Base-by-base conservation (phyloP, 2,888 invertebrate genomes). In the Megastigmus dorsalis region DNA sequence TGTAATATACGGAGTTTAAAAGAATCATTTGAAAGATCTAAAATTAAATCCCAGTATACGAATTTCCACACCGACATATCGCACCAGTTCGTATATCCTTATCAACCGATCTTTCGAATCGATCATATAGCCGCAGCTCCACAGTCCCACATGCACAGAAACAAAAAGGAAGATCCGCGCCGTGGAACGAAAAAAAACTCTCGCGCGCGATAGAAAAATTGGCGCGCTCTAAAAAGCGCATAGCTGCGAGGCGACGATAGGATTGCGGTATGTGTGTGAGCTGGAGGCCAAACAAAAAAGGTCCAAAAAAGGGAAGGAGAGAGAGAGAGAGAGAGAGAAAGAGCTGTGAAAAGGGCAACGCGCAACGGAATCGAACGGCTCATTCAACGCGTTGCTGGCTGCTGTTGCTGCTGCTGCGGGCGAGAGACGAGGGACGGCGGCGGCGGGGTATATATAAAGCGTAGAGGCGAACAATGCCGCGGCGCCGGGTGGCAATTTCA, bases 401-500 rank as follows among this genome's bases (percentile, higher is more conserved):
- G n/a, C n/a, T n/a, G n/a, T n/a, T n/a, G n/a, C n/a, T n/a, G n/a
- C n/a, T n/a, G n/a, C n/a, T n/a, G n/a, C 30, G 15, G n/a, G n/a
- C 43, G 54, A 13, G 20, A 3, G 28, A 20, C 18, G 41, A 38
- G 20, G 15, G 60, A 18, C 9, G 23, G 50, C 33, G 15, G 9
- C n/a, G n/a, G n/a, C n/a, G n/a, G n/a, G n/a, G n/a, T n/a, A n/a
- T n/a, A n/a, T n/a, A n/a, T n/a, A n/a, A n/a, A n/a, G n/a, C n/a
- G n/a, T n/a, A n/a, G 50, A 43, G 20, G 52, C 52, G 62, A 62
- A 75, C 68, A 68, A 63, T 50, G 85, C 84, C 85, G 82, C 84
- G 82, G 80, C 83, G 83, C 84, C 84, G 84, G 85, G 83, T 86
- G 86, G 86, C 88, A 88, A 88, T 88, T 88, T 88, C 88, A 88